Evolutionary conservation across 2,888 invertebrate genomes (phyloP), one percentile per base, ranked within the genome.

Genomic region (Mesorhabditis belari): DNA sequence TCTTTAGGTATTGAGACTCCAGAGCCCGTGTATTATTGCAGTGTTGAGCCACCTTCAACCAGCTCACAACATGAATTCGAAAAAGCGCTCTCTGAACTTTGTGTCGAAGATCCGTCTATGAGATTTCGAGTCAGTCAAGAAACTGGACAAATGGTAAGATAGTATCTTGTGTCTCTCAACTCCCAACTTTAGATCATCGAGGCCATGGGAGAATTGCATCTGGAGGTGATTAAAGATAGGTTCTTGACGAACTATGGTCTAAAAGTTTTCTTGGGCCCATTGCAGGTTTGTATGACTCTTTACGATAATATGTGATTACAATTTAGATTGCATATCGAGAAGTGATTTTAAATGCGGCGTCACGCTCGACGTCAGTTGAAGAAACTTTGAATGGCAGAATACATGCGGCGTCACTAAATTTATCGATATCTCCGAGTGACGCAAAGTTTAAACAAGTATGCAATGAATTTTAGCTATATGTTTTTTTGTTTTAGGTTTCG

Each of bases 121-220:
- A 61, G 66, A 9, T 61, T 77, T 29, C 66, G 75, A 19, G 55
- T 58, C 6, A 86, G 88, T 0, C 85, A 86, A 63, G 91, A 81
- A 19, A 70, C 73, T 5, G 74, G 74, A 9, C 80, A 81, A 56
- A 77, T 73, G 25, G 67, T 80, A 92, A 19, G n/a, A n/a, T n/a
- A 12, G n/a, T 51, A 21, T 19, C n/a, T 19, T 51, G 12, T 1
- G 52, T 19, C 44, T 23, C 9, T 2, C 12, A 2, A 12, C 52
- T 51, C 12, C 12, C 19, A 21, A 17, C 12, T 23, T 51, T 19
- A 19, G 52, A 23, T 51, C 17, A 52, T 67, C 24, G 67, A 65
- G 55, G 58, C 95, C 17, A 96, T 96, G 96, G 98, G 98, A 1
- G 95, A 98, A 82, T 85, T 98, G 1, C 98, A 99, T 81, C 85